phyloP scores from a whole-genome alignment of 1,140 invertebrate species.

The Saccostrea glomerata region DNA sequence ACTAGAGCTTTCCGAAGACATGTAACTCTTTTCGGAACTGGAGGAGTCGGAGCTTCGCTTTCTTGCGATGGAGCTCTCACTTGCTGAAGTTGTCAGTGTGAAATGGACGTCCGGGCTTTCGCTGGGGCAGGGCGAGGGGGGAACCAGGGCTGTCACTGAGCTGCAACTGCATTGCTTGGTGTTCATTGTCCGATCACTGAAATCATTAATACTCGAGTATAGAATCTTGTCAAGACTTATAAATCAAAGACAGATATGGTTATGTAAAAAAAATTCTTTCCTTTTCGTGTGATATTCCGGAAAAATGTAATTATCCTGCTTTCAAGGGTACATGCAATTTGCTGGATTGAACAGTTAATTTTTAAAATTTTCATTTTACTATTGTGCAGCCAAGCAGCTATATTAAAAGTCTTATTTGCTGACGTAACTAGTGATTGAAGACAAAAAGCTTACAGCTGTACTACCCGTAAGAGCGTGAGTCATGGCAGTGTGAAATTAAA shows the following conservation, averaged over 20 bases:
- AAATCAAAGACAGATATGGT: not conserved
- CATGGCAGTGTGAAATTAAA: not conserved
- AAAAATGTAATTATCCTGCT: not conserved
- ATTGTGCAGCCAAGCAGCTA: not conserved
- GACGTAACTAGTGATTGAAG: not conserved
- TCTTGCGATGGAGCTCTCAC: constrained; percentile 15
- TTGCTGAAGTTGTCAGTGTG: not conserved
- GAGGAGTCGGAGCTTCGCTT: not conserved
- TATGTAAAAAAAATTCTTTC: not conserved
- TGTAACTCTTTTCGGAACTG: constrained; percentile 20
- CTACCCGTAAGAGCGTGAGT: not conserved
- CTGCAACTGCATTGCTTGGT: constrained; percentile 13
- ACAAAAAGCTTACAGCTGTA: not conserved
- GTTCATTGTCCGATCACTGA: constrained; percentile 1
- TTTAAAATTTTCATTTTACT: not conserved
- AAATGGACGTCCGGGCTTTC: constrained; percentile 12
- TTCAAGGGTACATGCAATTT: not conserved
- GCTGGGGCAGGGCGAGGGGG: not conserved
- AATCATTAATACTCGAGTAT: no score
- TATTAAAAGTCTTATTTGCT: not conserved
- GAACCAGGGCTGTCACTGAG: not conserved
- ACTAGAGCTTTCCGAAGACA: not conserved
- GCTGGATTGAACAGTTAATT: not conserved
- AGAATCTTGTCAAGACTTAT: not conserved
- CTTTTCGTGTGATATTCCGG: not conserved